Evolutionary conservation across 2,888 invertebrate species (phyloP).

Genomic region (Eurytoma adleriae): DNA sequence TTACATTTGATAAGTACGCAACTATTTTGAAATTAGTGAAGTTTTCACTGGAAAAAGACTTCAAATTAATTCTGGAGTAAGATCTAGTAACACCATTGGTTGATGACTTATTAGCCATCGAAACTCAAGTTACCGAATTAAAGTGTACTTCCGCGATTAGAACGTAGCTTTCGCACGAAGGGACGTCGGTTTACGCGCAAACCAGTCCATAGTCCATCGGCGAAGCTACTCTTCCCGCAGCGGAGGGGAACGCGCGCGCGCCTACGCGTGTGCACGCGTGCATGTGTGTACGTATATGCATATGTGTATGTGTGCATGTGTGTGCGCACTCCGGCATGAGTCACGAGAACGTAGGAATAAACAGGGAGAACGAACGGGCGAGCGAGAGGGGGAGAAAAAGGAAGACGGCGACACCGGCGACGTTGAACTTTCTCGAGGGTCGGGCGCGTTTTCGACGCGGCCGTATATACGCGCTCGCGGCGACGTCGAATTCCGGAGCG

Average conservation of each 20-base stretch:
- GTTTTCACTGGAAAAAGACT: too few species aligned
- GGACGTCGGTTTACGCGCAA: too few species aligned
- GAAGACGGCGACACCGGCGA: conserved; percentile 37
- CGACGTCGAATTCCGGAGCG: background rate
- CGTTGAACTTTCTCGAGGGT: conserved; percentile 53
- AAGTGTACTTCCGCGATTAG: too few species aligned
- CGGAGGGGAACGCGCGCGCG: background rate
- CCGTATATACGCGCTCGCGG: background rate
- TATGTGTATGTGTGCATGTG: background rate
- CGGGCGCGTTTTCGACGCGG: conserved; percentile 15
- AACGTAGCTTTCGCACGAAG: too few species aligned
- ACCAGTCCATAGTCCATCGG: conserved; percentile 7
- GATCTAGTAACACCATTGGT: too few species aligned
- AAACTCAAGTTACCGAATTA: too few species aligned
- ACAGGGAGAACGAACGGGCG: conserved; percentile 13
- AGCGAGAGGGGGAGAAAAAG: conserved; percentile 13
- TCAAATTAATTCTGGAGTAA: too few species aligned
- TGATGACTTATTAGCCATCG: too few species aligned
- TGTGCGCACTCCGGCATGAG: conserved; percentile 29
- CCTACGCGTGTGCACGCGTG: background rate
- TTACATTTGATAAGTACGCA: too few species aligned
- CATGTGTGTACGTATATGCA: too few species aligned
- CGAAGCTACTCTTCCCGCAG: conserved; percentile 16
- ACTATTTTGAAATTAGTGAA: too few species aligned
- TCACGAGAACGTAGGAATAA: conserved; percentile 44